Base-by-base conservation (phyloP, 2,113 vertebrate species). In the Proterorhinus semilunaris region DNA sequence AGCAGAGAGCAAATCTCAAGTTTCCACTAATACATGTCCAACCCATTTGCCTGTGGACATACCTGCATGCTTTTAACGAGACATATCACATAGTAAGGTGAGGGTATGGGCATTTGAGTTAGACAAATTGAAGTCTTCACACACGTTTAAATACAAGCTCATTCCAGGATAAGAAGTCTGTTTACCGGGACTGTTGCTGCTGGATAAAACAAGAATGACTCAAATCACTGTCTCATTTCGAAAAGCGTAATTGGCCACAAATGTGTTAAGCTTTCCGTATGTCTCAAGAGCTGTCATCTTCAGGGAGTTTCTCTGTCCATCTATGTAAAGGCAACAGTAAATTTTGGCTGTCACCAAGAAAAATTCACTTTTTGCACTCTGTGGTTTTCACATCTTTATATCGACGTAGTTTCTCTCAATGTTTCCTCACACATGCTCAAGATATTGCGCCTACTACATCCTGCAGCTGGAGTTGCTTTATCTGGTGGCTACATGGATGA, bases 401-500 rank as follows among this genome's bases (percentile, higher is more conserved):
- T n/a, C 10, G 27, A 36, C 4, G 27, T 49, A 42, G 11, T 12
- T 42, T 42, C 10, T 13, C 6, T 12, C 17, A 58, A 59, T 64
- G 45, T 5, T 58, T 54, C 21, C 66, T 55, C 2, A 21, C 15
- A 43, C 17, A 71, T 48, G 55, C 47, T 54, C 48, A 58, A 15
- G 68, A 76, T 58, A 51, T 48, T 52, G 6, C 21, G 65, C 27
- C 27, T 36, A 69, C 54, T 54, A 69, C 16, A 44, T 74, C 65
- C 66, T 53, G 51, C 50, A 49, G 47, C 44, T 15, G 45, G 69
- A 27, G 0, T 6, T 27, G n/a, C 43, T 74, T 74, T 55, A 79
- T 78, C 50, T 64, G 7, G 53, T n/a, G 47, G 53, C 16, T 64
- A 61, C 47, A 65, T 44, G 45, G 54, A 62, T 76, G 58, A 61